These are phyloP conservation scores for Nyctalus aviator DNA, from an alignment of 2,797 vertebrate genomes.

Conservation along the genomic window DNA sequence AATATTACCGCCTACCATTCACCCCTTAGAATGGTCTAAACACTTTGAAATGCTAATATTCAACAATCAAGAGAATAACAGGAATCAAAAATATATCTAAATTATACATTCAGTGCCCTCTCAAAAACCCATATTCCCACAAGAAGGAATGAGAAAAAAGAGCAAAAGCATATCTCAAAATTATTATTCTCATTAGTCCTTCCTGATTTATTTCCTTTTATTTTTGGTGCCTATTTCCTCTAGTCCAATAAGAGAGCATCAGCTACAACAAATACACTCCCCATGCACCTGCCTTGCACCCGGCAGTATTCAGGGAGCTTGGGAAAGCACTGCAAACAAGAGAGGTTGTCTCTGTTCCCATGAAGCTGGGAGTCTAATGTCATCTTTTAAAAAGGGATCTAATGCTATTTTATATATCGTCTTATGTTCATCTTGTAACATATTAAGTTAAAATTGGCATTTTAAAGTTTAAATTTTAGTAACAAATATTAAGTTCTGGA, in stretches of 20 bases:
- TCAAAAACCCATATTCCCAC: background rate
- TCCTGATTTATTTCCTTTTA: background rate
- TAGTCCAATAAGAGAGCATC: background rate
- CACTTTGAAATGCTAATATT: background rate
- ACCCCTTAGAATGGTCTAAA: background rate
- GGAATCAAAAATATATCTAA: background rate
- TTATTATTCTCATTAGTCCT: background rate
- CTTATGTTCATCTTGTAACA: conserved; percentile 25
- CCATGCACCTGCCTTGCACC: background rate
- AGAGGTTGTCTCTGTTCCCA: background rate
- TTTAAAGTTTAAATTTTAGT: conserved; percentile 40
- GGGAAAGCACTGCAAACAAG: background rate
- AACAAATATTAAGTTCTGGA: conserved; percentile 17
- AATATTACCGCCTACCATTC: background rate
- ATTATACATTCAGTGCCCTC: background rate
- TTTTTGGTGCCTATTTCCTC: background rate
- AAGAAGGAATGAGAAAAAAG: background rate
- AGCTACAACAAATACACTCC: background rate
- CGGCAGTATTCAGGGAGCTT: background rate
- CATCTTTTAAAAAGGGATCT: background rate
- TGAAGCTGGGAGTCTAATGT: background rate
- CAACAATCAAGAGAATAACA: background rate
- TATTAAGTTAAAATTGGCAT: background rate
- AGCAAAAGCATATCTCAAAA: background rate
- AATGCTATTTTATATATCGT: background rate